Conservation (phyloP, 2,888 invertebrate genomes). For the Eupithecia dodoneata region DNA sequence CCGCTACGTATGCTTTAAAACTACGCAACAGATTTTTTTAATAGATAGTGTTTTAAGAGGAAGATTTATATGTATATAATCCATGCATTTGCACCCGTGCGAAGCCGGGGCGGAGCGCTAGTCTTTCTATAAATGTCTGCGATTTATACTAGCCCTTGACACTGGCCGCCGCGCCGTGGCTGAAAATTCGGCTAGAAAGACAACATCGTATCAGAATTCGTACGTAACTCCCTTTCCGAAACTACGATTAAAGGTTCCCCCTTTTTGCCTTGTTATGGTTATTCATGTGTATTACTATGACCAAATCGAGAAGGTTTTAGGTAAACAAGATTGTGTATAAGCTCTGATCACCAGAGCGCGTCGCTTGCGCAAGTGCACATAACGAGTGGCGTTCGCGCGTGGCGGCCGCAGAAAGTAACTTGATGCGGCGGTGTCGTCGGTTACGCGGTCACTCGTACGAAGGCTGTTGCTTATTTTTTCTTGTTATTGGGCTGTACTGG, state of each 20-base stretch:
- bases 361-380: slow-evolving; percentile 32
- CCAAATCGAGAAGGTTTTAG: background rate
- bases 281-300: background rate
- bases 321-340: slow-evolving; percentile 2
- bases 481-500: background rate
- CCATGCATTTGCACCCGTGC: too few relatives aligned
- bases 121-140: too few relatives aligned
- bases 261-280: background rate
- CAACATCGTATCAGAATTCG: too few relatives aligned
- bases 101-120: too few relatives aligned
- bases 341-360: slow-evolving; percentile 31
- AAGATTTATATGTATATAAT: too few relatives aligned
- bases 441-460: slow-evolving; percentile 35
- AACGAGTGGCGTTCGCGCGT: slow-evolving; percentile 31
- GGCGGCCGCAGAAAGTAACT: slow-evolving; percentile 36
- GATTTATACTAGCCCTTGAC: too few relatives aligned
- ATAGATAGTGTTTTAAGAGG: too few relatives aligned
- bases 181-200: too few relatives aligned
- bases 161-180: too few relatives aligned
- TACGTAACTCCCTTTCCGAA: background rate
- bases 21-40: too few relatives aligned
- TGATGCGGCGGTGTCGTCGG: slow-evolving; percentile 31
- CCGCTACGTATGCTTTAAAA: too few relatives aligned
- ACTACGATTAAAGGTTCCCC: background rate
- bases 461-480: slow-evolving; percentile 17